Percentiles rank a stretch among this genome's conserved stretches.
Evolutionary conservation across 2,888 invertebrate genomes (phyloP).

Genomic region (Macrophya annulata): DNA sequence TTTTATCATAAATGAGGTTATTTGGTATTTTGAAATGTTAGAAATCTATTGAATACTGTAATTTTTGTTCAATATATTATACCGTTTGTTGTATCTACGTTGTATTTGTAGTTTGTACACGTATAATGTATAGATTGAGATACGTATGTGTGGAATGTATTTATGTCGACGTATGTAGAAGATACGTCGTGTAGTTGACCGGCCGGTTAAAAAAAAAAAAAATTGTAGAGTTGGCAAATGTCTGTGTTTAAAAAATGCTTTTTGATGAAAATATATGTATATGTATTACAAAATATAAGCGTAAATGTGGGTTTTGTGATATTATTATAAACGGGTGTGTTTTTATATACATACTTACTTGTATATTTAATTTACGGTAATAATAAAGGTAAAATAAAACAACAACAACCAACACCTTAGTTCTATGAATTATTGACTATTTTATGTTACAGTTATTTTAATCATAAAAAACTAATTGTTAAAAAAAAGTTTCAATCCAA

Average conservation of each 20-base stretch:
- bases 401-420: slow-evolving; percentile 17
- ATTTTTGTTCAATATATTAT: too few relatives aligned
- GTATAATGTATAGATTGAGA: too few relatives aligned
- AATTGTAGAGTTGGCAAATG: slow-evolving; percentile 21
- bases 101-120: too few relatives aligned
- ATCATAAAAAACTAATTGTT: not conserved
- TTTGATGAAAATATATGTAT: not conserved
- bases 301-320: not conserved
- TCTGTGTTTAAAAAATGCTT: not conserved
- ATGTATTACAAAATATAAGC: not conserved
- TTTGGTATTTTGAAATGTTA: not conserved
- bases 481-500: not conserved
- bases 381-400: slow-evolving; percentile 6
- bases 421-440: not conserved
- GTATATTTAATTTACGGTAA: not conserved
- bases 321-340: not conserved
- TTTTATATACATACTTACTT: not conserved
- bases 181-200: slow-evolving; percentile 22
- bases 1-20: not conserved
- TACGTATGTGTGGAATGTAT: not conserved
- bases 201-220: slow-evolving; percentile 4
- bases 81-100: too few relatives aligned
- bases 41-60: too few relatives aligned
- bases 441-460: not conserved
- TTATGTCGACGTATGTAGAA: not conserved